Conservation (phyloP, 2,797 vertebrate genomes). For the Fringilla coelebs region DNA sequence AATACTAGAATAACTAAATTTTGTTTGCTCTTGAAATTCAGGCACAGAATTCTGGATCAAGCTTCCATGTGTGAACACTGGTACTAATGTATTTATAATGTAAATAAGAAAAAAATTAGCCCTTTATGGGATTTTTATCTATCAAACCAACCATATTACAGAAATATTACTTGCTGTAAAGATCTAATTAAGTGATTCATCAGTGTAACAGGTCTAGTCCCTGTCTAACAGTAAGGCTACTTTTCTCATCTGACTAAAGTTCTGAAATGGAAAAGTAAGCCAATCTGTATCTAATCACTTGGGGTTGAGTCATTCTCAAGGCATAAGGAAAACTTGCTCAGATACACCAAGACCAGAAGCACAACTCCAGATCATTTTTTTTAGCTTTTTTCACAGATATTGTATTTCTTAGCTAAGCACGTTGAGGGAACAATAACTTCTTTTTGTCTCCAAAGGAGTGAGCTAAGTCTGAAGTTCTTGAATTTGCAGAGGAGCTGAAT, state of each 20-base stretch:
- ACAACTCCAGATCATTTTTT: background rate
- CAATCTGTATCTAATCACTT: background rate
- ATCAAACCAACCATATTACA: background rate
- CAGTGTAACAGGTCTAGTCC: background rate
- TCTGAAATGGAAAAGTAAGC: background rate
- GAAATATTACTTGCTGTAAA: background rate
- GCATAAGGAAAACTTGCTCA: background rate
- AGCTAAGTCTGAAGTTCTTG: background rate
- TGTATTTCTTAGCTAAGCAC: background rate
- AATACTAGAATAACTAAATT: background rate
- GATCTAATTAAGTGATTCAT: background rate
- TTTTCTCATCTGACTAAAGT: background rate
- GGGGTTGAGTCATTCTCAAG: background rate
- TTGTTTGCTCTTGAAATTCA: background rate
- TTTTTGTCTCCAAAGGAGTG: background rate
- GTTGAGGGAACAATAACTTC: rapidly evolving
- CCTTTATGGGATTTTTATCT: background rate
- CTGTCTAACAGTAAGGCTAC: background rate
- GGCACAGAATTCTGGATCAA: background rate
- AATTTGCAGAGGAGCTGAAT: background rate
- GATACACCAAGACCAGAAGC: background rate
- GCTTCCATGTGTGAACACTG: background rate
- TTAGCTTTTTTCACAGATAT: background rate
- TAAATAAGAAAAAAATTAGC: background rate
- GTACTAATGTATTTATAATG: background rate